Percentiles rank a stretch among this genome's conserved stretches.
Conservation (phyloP, 2,888 invertebrate species). For the Euphydryas editha region DNA sequence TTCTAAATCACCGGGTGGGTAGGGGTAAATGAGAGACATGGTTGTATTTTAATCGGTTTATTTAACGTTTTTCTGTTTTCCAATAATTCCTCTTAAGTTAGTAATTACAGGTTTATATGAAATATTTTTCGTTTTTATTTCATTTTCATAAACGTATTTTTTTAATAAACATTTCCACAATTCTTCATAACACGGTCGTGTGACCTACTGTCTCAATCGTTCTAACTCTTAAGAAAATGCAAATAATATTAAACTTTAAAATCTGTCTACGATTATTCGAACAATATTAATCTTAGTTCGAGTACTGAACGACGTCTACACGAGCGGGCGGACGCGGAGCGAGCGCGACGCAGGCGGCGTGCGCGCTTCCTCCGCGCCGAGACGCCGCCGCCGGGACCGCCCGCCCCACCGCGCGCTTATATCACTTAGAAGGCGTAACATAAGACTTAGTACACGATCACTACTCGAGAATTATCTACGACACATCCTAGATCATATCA, state of each 20-base stretch:
- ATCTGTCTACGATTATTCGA: slow-evolving; percentile 80
- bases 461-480: slow-evolving; percentile 83
- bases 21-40: slow-evolving; percentile 62
- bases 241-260: slow-evolving; percentile 81
- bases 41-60: slow-evolving; percentile 81
- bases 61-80: slow-evolving; percentile 82
- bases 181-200: slow-evolving; percentile 82
- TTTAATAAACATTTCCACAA: slow-evolving; percentile 82
- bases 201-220: slow-evolving; percentile 82
- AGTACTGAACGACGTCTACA: slow-evolving; percentile 73
- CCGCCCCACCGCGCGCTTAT: slow-evolving; percentile 35
- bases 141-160: slow-evolving; percentile 82
- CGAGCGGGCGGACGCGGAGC: slow-evolving; percentile 47
- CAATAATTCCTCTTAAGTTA: slow-evolving; percentile 83
- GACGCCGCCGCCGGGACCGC: slow-evolving; percentile 38
- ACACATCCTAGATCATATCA: slow-evolving; percentile 83
- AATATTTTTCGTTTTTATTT: slow-evolving; percentile 82
- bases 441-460: slow-evolving; percentile 80
- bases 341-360: slow-evolving; percentile 18
- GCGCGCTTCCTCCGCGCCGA: slow-evolving; percentile 34
- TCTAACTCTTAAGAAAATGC: slow-evolving; percentile 83
- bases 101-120: slow-evolving; percentile 83
- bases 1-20: slow-evolving; percentile 4
- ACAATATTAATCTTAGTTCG: slow-evolving; percentile 79
- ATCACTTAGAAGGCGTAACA: slow-evolving; percentile 78